Percentiles rank a stretch among this genome's conserved stretches.
Conservation (phyloP, 2,113 vertebrate species). For the Daphoenositta chrysoptera region DNA sequence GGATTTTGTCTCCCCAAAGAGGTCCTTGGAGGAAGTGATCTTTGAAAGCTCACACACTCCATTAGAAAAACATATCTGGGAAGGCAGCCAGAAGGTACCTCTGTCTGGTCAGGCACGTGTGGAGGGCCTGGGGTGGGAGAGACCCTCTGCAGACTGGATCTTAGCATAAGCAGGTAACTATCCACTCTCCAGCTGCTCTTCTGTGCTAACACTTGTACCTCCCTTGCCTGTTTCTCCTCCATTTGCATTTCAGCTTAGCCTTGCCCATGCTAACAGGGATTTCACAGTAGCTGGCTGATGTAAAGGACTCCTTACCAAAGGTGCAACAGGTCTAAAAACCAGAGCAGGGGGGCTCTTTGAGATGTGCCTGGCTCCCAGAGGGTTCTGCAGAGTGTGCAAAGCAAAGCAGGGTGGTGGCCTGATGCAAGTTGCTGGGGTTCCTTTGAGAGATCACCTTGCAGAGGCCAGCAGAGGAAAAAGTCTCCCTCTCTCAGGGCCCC, state of each 20-base stretch:
- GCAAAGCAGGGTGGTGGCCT: fast-evolving
- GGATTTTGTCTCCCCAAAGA: neutral
- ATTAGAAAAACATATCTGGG: neutral
- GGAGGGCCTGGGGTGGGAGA: fast-evolving
- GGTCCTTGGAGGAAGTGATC: neutral
- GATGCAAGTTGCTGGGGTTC: neutral
- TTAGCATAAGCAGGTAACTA: neutral
- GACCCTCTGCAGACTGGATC: neutral
- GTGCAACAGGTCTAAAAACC: neutral
- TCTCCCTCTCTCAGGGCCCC: neutral
- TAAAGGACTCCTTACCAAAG: neutral
- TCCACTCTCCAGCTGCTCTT: neutral
- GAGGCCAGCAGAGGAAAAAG: neutral
- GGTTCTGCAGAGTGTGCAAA: neutral
- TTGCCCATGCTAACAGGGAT: fast-evolving
- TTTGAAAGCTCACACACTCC: neutral
- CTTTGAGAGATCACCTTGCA: neutral
- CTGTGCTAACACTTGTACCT: neutral
- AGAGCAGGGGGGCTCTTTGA: neutral
- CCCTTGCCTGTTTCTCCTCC: neutral
- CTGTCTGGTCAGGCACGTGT: neutral
- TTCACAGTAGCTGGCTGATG: neutral
- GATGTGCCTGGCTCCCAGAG: neutral
- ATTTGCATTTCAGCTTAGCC: neutral
- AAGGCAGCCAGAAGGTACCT: neutral